These are phyloP conservation scores for Alca torda DNA, from an alignment of 2,797 vertebrate genomes.

Conservation along the genomic window DNA sequence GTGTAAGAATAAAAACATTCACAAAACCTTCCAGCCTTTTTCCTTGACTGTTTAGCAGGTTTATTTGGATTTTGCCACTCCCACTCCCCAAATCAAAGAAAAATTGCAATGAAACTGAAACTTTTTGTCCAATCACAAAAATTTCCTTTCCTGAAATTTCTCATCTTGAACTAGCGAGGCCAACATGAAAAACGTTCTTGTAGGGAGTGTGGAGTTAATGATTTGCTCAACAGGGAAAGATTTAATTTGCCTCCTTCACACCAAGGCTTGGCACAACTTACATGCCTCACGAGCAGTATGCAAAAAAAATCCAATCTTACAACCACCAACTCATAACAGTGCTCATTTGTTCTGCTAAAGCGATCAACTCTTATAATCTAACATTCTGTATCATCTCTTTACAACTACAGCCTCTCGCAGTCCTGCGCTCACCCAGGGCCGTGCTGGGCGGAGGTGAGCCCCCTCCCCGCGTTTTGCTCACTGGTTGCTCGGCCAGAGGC, in stretches of 20 bases:
- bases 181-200: background rate
- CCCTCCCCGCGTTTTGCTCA: background rate
- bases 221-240: background rate
- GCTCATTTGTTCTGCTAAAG: background rate
- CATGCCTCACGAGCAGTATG: background rate
- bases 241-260: background rate
- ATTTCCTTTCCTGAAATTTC: background rate
- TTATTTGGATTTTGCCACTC: background rate
- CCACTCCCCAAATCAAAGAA: background rate
- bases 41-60: background rate
- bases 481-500: background rate
- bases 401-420: background rate
- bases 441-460: background rate
- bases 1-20: background rate
- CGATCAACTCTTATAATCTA: background rate
- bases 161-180: background rate
- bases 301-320: background rate
- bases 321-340: background rate
- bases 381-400: background rate
- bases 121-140: background rate
- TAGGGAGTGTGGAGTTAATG: background rate
- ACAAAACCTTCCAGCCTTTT: background rate
- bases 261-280: background rate
- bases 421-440: background rate
- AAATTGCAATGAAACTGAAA: background rate